Evolutionary conservation across 1,140 invertebrate species (phyloP).

Genomic region (Whitmania pigra): DNA sequence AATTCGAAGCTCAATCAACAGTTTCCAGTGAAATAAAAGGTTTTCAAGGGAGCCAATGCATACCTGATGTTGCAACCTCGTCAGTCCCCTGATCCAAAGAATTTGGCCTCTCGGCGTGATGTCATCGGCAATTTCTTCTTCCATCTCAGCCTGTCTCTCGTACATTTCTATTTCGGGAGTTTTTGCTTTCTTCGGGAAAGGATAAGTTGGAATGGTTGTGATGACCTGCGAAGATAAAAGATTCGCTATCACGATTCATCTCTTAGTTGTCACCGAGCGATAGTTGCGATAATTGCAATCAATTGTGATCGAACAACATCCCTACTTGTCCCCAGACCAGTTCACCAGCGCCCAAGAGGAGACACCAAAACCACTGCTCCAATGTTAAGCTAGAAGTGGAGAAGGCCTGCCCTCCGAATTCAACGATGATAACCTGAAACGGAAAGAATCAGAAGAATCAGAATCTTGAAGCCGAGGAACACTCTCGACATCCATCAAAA

Average conservation of each 20-base stretch:
- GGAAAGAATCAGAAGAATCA: background rate
- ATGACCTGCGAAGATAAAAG: conserved; percentile 46
- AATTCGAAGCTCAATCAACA: no score
- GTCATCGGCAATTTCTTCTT: conserved; percentile 23
- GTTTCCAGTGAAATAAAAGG: no score
- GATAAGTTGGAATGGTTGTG: conserved; percentile 84
- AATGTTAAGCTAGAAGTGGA: conserved; percentile 73
- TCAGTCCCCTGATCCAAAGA: conserved; percentile 94
- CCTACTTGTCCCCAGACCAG: conserved; percentile 88
- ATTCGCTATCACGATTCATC: background rate
- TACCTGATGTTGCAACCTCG: conserved; percentile 97
- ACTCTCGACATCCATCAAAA: background rate
- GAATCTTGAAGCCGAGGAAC: background rate
- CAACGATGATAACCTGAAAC: conserved; percentile 75
- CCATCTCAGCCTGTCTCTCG: conserved; percentile 24
- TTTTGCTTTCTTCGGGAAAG: conserved; percentile 58
- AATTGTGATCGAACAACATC: background rate
- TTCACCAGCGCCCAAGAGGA: conserved; percentile 88
- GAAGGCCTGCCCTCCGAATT: conserved; percentile 93
- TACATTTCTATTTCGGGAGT: conserved; percentile 20
- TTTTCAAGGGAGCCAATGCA: no score
- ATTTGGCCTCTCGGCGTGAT: conserved; percentile 66
- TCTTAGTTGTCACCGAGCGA: background rate
- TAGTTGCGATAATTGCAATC: background rate
- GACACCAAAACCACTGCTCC: conserved; percentile 97